phyloP scores from a whole-genome alignment of 2,113 vertebrate genomes.

The Hystrix brachyura region DNA sequence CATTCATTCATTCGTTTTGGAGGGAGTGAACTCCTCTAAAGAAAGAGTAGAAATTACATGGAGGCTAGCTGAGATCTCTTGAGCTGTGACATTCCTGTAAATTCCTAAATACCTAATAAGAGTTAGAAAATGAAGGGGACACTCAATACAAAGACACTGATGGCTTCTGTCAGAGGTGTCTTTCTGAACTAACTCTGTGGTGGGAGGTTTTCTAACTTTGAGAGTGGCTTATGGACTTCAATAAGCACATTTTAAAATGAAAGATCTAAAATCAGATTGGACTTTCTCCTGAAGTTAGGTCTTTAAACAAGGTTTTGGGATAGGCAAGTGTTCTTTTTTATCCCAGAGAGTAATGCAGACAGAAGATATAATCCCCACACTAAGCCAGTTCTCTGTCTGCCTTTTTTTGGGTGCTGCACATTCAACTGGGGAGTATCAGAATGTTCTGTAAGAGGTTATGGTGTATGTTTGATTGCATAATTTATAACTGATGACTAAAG shows the following conservation, averaged over 20 bases:
- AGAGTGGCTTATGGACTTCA: not conserved
- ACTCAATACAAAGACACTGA: not conserved
- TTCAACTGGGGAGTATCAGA: not conserved
- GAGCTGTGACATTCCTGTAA: not conserved
- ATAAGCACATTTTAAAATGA: slow-evolving; percentile 7
- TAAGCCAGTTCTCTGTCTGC: not conserved
- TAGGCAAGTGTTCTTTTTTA: not conserved
- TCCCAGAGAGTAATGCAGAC: not conserved
- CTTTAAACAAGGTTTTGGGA: not conserved
- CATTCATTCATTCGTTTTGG: not conserved
- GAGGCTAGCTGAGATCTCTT: not conserved
- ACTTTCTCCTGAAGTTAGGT: not conserved
- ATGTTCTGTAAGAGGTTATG: not conserved
- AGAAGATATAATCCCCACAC: not conserved
- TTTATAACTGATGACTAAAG: not conserved
- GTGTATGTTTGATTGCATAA: not conserved
- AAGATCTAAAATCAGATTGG: not conserved
- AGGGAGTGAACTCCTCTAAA: not conserved
- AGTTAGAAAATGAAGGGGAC: not conserved
- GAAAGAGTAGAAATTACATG: not conserved
- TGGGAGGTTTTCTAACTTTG: not conserved
- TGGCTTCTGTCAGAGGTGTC: not conserved
- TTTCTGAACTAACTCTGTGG: not conserved
- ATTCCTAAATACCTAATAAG: not conserved
- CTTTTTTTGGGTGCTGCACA: not conserved